Base-by-base conservation (phyloP, 2,113 vertebrate species). In the Seriola quinqueradiata region DNA sequence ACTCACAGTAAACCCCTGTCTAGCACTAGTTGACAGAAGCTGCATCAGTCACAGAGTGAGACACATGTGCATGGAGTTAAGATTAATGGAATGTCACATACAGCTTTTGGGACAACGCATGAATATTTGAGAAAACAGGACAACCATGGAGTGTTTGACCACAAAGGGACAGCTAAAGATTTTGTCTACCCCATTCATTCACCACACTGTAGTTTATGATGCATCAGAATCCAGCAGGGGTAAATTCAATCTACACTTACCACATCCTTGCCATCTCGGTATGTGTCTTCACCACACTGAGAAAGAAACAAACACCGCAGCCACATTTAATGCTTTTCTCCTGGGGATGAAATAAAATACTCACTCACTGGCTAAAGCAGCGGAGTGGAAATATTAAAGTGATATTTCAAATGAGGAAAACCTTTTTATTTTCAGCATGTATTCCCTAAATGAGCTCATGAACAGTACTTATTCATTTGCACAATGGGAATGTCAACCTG, bases 321-420 rank as follows among this genome's bases (percentile, higher is more conserved):
- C 68, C 57, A 46, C 65, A 79, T 69, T 70, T 77, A 78, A 74
- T 61, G 25, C n/a, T 76, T 80, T 84, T 68, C 65, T 80, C 70
- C 70, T 44, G 50, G 46, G 79, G 40, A 61, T 3, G 48, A 72
- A 82, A 75, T 76, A 46, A 81, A 75, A 76, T 65, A 61, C 8
- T 28, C 57, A 17, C 44, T 66, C 3, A n/a, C 38, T 71, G 52
- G 57, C 50, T 52, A 36, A 63, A 76, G 83, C 72, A 70, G 77
- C 52, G 44, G 72, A 69, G 68, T 52, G 58, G 42, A 84, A 84
- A 83, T 89, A 90, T 90, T 88, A 83, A 87, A 77, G 74, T 77
- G 19, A 90, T 91, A 86, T 86, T 89, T 91, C 84, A 88, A 66
- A 76, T 58, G 40, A 54, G 52, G 48, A 78, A 72, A 75, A 59